These are phyloP conservation scores for Reticulitermes lucifugus DNA, from an alignment of 2,888 invertebrate genomes.

Conservation along the genomic window DNA sequence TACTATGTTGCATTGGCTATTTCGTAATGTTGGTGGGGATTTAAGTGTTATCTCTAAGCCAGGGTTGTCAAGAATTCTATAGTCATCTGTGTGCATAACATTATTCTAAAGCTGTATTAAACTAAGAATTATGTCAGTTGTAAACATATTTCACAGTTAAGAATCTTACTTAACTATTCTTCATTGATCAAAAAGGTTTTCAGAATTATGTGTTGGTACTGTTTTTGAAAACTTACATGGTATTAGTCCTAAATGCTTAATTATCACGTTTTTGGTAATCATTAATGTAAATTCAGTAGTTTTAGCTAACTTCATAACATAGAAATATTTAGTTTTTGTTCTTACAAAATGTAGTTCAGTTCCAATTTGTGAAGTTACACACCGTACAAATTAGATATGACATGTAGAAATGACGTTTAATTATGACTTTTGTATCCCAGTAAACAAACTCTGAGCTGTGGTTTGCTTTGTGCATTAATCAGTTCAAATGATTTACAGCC, in stretches of 20 bases:
- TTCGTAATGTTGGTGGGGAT: background rate
- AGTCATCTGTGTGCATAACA: too few relatives aligned
- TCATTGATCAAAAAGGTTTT: too few relatives aligned
- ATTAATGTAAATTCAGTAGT: background rate
- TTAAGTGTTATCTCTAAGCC: background rate
- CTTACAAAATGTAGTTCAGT: background rate
- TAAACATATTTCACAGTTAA: too few relatives aligned
- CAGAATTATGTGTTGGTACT: too few relatives aligned
- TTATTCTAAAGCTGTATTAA: too few relatives aligned
- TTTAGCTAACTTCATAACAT: background rate
- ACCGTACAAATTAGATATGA: background rate
- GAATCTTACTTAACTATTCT: too few relatives aligned
- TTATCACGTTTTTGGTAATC: background rate
- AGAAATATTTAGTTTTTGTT: background rate
- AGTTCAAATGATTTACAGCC: background rate
- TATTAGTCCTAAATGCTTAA: background rate
- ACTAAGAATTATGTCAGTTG: too few relatives aligned
- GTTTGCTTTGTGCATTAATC: conserved; percentile 2
- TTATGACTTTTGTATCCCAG: background rate
- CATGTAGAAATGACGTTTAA: background rate
- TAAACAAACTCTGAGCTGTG: background rate
- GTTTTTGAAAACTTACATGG: background rate
- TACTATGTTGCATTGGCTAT: background rate
- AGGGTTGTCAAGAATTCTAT: too few relatives aligned
- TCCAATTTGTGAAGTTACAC: background rate